Conservation (phyloP, 2,797 vertebrate genomes). For the Paramormyrops hopkinsi region DNA sequence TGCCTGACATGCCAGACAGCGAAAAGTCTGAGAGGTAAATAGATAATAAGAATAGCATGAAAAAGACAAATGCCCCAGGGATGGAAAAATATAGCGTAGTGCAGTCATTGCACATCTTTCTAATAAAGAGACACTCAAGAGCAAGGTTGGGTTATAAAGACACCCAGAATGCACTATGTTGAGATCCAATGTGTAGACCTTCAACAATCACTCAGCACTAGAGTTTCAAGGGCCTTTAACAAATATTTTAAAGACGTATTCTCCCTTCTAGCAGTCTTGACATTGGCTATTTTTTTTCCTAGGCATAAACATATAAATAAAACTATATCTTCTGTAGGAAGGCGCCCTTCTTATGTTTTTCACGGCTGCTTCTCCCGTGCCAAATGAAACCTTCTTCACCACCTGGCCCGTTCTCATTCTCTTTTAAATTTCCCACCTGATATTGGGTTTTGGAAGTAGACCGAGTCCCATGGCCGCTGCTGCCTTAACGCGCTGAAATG, state of each 20-base stretch:
- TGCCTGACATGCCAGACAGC: not conserved
- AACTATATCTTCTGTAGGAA: not conserved
- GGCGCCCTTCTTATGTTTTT: not conserved
- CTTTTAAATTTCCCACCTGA: conserved; percentile 12
- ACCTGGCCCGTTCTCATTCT: not conserved
- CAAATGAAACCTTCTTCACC: not conserved
- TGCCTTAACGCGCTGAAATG: not conserved
- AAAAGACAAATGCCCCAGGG: not conserved
- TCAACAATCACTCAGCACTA: conserved; percentile 37
- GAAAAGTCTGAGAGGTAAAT: conserved; percentile 2
- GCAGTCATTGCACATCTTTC: not conserved
- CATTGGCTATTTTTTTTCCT: conserved; percentile 8
- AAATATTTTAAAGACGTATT: not conserved
- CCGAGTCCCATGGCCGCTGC: not conserved
- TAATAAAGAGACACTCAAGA: conserved; percentile 9
- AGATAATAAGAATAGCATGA: not conserved
- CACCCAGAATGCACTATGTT: conserved; percentile 32
- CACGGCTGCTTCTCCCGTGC: not conserved
- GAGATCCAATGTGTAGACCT: conserved; percentile 29
- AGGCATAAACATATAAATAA: conserved; percentile 12
- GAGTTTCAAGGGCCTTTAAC: conserved; percentile 30
- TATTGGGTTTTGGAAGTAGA: not conserved
- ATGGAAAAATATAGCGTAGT: not conserved
- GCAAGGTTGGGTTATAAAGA: not conserved
- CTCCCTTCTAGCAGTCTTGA: not conserved